Evolutionary conservation across 2,888 invertebrate species (phyloP).

Genomic region (Noctua janthina): DNA sequence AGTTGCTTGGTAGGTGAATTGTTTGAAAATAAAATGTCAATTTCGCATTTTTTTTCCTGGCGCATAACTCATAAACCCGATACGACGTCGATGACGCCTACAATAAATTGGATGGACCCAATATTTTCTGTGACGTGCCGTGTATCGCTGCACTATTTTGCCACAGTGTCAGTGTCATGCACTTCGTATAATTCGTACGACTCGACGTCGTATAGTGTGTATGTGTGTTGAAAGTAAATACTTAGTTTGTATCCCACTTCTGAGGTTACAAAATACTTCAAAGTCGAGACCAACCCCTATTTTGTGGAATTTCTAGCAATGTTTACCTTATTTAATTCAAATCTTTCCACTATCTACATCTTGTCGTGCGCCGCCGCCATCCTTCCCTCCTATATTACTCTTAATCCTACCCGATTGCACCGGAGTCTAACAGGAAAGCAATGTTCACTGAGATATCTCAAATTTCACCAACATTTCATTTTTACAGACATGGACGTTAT

Average conservation of each 20-base stretch:
- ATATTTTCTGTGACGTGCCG: not conserved
- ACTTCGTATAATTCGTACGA: not conserved
- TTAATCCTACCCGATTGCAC: not conserved
- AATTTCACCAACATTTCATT: not conserved
- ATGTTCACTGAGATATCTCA: not conserved
- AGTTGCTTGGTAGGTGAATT: constrained; percentile 89
- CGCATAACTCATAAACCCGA: not conserved
- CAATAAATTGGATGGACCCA: not conserved
- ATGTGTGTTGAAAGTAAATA: not conserved
- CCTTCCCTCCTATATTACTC: not conserved
- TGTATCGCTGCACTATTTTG: not conserved
- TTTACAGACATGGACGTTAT: constrained; percentile 94
- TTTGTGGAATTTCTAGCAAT: not conserved
- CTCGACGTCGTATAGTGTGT: not conserved
- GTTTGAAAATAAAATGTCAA: not conserved
- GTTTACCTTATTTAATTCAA: not conserved
- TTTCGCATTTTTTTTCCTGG: not conserved
- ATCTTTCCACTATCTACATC: no score
- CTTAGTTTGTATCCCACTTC: not conserved
- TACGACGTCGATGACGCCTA: not conserved
- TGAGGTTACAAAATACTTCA: not conserved
- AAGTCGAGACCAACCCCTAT: no score
- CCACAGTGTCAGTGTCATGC: not conserved
- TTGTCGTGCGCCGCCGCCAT: not conserved
- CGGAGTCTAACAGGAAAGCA: not conserved